These are phyloP conservation scores for Callaeas wilsoni DNA, from an alignment of 2,113 vertebrate genomes.

Conservation along the genomic window DNA sequence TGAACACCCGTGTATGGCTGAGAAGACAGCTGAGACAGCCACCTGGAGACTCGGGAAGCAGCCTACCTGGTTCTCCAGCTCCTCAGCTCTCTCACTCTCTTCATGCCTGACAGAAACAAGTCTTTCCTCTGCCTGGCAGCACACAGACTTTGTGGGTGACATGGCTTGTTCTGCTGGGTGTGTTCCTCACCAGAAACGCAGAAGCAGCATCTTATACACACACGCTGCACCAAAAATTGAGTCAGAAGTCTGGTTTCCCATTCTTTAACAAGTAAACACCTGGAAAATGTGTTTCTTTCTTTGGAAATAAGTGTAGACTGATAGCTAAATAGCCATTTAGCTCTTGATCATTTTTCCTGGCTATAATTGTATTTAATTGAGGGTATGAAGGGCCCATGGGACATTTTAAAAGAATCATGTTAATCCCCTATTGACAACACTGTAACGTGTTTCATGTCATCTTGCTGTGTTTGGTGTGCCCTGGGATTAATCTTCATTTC, in stretches of 20 bases:
- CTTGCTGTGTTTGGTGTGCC: background rate
- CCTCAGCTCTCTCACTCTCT: background rate
- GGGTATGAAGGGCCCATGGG: background rate
- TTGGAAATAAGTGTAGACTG: background rate
- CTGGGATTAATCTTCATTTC: background rate
- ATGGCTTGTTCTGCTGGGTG: background rate
- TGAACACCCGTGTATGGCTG: background rate
- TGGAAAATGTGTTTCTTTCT: background rate
- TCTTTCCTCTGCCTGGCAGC: background rate
- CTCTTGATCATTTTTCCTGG: background rate
- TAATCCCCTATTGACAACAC: background rate
- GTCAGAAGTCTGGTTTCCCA: background rate
- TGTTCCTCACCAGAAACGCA: background rate
- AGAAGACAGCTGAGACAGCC: constrained; percentile 26
- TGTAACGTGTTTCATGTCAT: background rate
- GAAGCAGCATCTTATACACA: background rate
- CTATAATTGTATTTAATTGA: background rate
- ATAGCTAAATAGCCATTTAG: background rate
- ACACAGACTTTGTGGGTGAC: background rate
- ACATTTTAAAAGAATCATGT: background rate
- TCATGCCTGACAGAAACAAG: constrained; percentile 11
- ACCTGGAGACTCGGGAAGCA: accelerated
- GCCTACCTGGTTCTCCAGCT: background rate
- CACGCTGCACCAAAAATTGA: background rate
- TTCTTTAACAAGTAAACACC: background rate